Percentiles rank a stretch among this genome's conserved stretches.
Evolutionary conservation across 2,797 vertebrate species (phyloP).

Genomic region (Micrastur ruficollis): DNA sequence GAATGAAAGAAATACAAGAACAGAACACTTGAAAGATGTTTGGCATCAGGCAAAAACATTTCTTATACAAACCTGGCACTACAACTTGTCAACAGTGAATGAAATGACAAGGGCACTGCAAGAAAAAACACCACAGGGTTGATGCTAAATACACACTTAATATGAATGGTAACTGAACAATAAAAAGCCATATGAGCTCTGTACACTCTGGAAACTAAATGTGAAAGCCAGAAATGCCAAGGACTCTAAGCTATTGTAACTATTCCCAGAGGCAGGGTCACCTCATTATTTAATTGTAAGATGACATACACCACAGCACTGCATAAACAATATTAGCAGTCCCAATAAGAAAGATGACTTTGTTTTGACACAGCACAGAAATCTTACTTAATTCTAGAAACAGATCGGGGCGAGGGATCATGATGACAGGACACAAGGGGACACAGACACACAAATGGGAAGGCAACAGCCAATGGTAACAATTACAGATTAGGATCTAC

Average conservation of each 20-base stretch:
- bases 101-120: conserved; percentile 62
- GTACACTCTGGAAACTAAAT: not conserved
- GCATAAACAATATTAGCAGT: not conserved
- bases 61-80: conserved; percentile 54
- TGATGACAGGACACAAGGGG: rapidly evolving
- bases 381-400: not conserved
- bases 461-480: not conserved
- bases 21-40: not conserved
- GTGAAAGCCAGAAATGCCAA: not conserved
- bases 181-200: not conserved
- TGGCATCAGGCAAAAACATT: conserved; percentile 53
- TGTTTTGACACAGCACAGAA: not conserved
- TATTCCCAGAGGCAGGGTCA: not conserved
- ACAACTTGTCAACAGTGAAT: conserved; percentile 63
- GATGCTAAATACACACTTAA: conserved; percentile 7
- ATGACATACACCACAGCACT: not conserved
- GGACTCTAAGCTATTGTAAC: not conserved
- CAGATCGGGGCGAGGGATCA: not conserved
- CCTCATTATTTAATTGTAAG: not conserved
- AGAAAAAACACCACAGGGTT: conserved; percentile 43
- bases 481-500: not conserved
- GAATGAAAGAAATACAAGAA: not conserved
- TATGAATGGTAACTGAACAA: not conserved
- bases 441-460: not conserved
- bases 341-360: not conserved